A percentile compares a stretch with the other conserved stretches of the same genome.
These are phyloP conservation scores for Neodiprion pinetum DNA, from an alignment of 1,140 invertebrate species.

Conservation along the genomic window DNA sequence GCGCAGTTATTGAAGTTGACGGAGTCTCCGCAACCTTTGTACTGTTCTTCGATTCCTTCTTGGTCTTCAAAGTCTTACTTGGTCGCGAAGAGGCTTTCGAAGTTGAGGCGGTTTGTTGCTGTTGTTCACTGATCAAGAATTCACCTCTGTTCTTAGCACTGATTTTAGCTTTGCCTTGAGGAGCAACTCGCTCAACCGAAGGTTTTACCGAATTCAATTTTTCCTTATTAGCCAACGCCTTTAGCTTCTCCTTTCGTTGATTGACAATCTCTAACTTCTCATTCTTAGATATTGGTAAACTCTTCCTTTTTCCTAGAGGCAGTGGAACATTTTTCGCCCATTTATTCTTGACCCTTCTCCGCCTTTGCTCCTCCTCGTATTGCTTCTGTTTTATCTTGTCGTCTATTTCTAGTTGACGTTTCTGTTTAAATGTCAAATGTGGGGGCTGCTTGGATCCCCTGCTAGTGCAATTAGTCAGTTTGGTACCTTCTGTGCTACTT, in stretches of 20 bases:
- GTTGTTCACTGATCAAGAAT: constrained; percentile 33
- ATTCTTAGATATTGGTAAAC: constrained; percentile 29
- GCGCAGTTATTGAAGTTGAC: constrained; percentile 5
- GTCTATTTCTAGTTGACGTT: constrained; percentile 21
- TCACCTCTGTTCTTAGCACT: constrained; percentile 35
- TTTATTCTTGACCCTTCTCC: constrained; percentile 13
- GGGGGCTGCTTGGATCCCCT: background rate
- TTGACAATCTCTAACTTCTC: constrained; percentile 33
- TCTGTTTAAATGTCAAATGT: constrained; percentile 21
- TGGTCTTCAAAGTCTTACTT: background rate
- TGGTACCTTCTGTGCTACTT: background rate
- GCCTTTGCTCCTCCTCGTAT: constrained; percentile 27
- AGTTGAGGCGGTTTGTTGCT: background rate
- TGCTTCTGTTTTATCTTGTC: constrained; percentile 5
- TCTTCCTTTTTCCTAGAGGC: background rate
- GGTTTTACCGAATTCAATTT: constrained; percentile 15
- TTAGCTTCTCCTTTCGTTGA: constrained; percentile 37
- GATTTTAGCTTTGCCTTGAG: constrained; percentile 38
- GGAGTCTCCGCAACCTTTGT: background rate
- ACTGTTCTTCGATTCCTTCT: constrained; percentile 5
- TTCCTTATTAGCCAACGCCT: constrained; percentile 34
- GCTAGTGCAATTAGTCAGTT: background rate
- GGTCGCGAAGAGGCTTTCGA: background rate
- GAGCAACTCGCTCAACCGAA: constrained; percentile 16
- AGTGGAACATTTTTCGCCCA: constrained; percentile 20